These are phyloP conservation scores for Microctonus hyperodae DNA, from an alignment of 2,888 invertebrate genomes.

Conservation along the genomic window DNA sequence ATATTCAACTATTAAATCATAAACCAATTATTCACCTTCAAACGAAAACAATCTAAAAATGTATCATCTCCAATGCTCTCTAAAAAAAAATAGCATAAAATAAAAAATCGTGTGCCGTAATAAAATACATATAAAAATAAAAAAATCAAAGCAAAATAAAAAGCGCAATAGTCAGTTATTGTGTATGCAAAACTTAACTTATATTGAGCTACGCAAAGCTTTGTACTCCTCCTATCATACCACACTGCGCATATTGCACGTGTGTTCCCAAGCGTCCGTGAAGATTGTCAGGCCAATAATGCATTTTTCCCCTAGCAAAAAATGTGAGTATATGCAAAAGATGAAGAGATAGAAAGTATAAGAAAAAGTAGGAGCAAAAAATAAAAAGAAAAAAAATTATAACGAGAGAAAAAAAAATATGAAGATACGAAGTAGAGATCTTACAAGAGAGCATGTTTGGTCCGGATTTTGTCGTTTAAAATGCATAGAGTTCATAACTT, in stretches of 20 bases:
- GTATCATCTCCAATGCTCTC: neutral
- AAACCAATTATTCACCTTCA: neutral
- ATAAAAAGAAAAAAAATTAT: constrained; percentile 6
- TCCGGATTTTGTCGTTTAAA: constrained; percentile 58
- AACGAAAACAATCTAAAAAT: neutral
- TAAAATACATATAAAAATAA: neutral
- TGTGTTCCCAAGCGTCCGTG: constrained; percentile 25
- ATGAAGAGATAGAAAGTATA: constrained; percentile 24
- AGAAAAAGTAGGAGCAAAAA: constrained; percentile 8
- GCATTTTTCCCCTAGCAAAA: constrained; percentile 47
- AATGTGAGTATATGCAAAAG: constrained; percentile 19
- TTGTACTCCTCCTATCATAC: no score
- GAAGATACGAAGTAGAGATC: constrained; percentile 22
- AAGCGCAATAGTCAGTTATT: neutral
- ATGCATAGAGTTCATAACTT: constrained; percentile 60
- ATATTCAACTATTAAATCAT: neutral
- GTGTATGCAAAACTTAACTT: neutral
- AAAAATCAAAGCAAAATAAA: neutral
- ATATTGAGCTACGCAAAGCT: neutral
- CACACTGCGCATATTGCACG: constrained; percentile 26
- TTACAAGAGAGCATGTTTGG: constrained; percentile 52
- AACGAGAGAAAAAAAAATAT: constrained; percentile 13
- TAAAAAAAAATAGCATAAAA: neutral
- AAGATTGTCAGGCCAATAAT: constrained; percentile 57
- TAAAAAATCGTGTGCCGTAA: neutral